A percentile compares a stretch with the other conserved stretches of the same genome.
Conservation (phyloP, 1,140 invertebrate species). For the Sarcophaga bullata region DNA sequence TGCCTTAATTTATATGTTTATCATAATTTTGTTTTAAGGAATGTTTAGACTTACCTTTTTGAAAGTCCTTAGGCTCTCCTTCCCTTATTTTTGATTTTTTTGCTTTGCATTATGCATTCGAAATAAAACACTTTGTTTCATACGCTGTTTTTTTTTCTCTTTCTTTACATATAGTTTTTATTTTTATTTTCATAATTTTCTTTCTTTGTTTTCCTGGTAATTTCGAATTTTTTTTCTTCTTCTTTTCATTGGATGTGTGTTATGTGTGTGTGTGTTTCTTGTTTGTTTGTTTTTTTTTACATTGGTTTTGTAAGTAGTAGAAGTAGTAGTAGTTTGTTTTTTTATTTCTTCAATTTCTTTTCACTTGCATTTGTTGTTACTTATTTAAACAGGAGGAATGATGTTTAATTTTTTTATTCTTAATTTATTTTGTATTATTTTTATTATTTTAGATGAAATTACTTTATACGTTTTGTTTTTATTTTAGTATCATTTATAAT, state of each 20-base stretch:
- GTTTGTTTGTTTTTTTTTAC: conserved; percentile 25
- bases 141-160: conserved; percentile 11
- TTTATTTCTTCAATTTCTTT: conserved; percentile 11
- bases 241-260: conserved; percentile 20
- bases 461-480: conserved; percentile 6
- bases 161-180: conserved; percentile 38
- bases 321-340: conserved; percentile 17
- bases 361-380: conserved; percentile 29
- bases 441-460: conserved; percentile 36
- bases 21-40: too few species aligned
- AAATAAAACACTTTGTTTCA: background rate
- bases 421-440: conserved; percentile 28
- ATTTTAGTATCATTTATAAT: background rate
- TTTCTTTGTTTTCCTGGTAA: conserved; percentile 28
- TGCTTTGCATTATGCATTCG: too few species aligned
- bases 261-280: conserved; percentile 23
- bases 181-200: conserved; percentile 29
- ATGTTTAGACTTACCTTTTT: background rate
- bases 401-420: conserved; percentile 24
- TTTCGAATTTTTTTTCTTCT: conserved; percentile 30
- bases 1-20: too few species aligned
- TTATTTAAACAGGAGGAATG: conserved; percentile 22
- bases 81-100: background rate
- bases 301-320: background rate
- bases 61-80: background rate